Conservation (phyloP, 2,797 vertebrate genomes). For the Chiroxiphia lanceolata region DNA sequence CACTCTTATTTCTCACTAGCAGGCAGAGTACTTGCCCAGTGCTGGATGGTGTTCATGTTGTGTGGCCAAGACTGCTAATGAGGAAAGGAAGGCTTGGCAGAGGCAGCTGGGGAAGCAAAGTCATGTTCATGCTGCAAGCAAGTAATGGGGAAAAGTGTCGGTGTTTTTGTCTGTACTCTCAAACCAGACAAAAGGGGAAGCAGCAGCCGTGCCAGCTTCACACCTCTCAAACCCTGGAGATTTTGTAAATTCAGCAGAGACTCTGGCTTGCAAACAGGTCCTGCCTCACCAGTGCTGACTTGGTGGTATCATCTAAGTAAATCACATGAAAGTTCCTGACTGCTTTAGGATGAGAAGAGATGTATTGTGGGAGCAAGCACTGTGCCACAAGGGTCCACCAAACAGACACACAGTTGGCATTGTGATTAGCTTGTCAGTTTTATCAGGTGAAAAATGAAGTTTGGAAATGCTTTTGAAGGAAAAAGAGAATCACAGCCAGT, state of each 20-base stretch:
- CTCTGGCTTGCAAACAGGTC: neutral
- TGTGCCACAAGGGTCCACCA: neutral
- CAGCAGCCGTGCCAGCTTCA: neutral
- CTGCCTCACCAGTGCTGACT: neutral
- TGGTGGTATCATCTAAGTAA: neutral
- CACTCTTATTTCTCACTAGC: neutral
- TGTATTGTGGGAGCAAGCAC: neutral
- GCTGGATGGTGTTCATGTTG: rapidly evolving
- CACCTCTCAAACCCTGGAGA: neutral
- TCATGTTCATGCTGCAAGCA: neutral
- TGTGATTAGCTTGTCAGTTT: neutral
- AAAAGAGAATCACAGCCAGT: neutral
- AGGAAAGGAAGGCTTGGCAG: neutral
- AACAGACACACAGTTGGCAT: neutral
- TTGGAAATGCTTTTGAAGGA: neutral
- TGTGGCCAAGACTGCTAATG: neutral
- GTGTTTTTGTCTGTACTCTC: neutral
- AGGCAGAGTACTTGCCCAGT: neutral
- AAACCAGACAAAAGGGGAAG: neutral
- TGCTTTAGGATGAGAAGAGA: neutral
- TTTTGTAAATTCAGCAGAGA: neutral
- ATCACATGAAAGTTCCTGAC: neutral
- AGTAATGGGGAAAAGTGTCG: neutral
- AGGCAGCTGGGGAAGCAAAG: neutral
- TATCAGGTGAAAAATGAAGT: neutral